Evolutionary conservation across 2,113 vertebrate species (phyloP), one percentile per base, ranked within the genome.

Genomic region (Syrrhaptes paradoxus): DNA sequence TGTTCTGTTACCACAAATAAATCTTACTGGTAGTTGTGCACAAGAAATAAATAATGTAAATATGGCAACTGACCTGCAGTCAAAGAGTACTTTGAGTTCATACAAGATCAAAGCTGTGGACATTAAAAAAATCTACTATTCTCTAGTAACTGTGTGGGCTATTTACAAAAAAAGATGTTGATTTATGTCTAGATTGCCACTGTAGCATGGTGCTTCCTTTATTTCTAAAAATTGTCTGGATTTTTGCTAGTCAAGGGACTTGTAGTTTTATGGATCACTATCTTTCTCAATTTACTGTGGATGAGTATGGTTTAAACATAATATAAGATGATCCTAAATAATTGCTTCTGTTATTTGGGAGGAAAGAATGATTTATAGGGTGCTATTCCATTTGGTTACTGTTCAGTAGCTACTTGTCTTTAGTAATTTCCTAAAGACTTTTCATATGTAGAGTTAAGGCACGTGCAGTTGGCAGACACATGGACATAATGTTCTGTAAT

Each of bases 401-500:
- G 79, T 89, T 95, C 90, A 92, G 90, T 96, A 96, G 93, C 88
- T 96, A 96, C 96, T 92, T 95, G 90, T 96, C 96, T 95, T 96
- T 81, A 92, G 80, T 75, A 92, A 95, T 97, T 96, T 97, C 92
- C 96, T 96, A 82, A 96, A 88, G 95, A 96, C 96, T 97, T 96
- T 94, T 96, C 95, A 94, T 62, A 78, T 65, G 57, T 93, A 73
- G 93, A 94, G 88, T 96, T 95, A 95, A 97, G 95, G 88, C 96
- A 95, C 11, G 48, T 96, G 95, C 83, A 72, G 52, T 95, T 97
- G 96, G 96, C 96, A 97, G 95, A 95, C 92, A 95, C 96, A 95
- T 95, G 92, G 96, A 97, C 83, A 93, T 96, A 96, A 97, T 97
- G 95, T 89, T 95, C 92, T 84, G 58, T 96, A 96, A 97, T 96